Evolutionary conservation across 2,113 vertebrate species (phyloP), one percentile per base, ranked within the genome.

Genomic region (Pongo pygmaeus): DNA sequence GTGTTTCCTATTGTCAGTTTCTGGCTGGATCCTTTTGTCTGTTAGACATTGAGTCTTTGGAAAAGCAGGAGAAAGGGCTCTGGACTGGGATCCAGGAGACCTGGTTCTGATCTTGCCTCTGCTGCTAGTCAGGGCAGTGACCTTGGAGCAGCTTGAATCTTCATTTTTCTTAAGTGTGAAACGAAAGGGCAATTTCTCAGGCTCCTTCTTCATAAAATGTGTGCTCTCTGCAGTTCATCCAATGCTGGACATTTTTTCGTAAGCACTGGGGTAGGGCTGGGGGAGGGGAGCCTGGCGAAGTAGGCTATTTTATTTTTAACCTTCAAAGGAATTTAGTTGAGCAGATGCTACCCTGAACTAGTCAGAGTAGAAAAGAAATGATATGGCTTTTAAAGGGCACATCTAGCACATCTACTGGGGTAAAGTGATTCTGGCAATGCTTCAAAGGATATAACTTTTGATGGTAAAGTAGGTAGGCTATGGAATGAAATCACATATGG

Each of bases 401-500:
- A 98, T 99, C 98, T 98, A 98, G 98, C 98, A 98, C 99, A 99
- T 99, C 99, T 98, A 97, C 98, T 98, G 98, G 98, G 98, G 98
- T 99, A 99, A 98, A 99, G 99, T 98, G 98, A 99, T 99, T 99
- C 98, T 99, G 98, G 99, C 99, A 98, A 97, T 98, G 99, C 98
- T 99, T 99, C 99, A 99, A 99, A 99, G 99, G 98, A 99, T 99
- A 99, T 99, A 99, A 99, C 99, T 99, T 99, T 99, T 99, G 99
- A 99, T 99, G 98, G 98, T 99, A 98, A 99, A 99, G 99, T 99
- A 99, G 99, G 99, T 99, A 98, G 99, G 99, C 99, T 99, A 99
- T 99, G 99, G 99, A 99, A 99, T 99, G 99, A 99, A 99, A 99
- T 99, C 99, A 99, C 99, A 99, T 99, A 99, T 99, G 99, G 99